phyloP scores from a whole-genome alignment of 2,113 vertebrate genomes.

The Ctenomys sociabilis region DNA sequence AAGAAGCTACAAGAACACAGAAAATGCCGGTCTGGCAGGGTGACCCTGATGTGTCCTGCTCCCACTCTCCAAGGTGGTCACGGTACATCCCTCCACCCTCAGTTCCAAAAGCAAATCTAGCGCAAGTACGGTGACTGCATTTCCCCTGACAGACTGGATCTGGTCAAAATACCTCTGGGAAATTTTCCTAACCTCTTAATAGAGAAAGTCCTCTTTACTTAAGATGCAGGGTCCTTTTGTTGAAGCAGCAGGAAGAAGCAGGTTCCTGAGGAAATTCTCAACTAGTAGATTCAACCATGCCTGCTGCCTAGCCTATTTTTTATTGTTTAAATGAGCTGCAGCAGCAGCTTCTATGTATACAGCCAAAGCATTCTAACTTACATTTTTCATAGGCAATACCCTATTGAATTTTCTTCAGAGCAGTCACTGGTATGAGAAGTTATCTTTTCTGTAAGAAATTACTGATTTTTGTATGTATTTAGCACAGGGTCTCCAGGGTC shows the following conservation, averaged over 20 bases:
- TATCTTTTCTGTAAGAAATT: not conserved
- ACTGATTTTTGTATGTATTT: not conserved
- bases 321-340: not conserved
- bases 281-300: not conserved
- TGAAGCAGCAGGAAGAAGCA: not conserved
- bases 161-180: not conserved
- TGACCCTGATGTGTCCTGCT: not conserved
- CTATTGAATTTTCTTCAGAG: constrained; percentile 26
- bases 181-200: not conserved
- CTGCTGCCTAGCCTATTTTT: not conserved
- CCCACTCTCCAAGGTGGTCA: not conserved
- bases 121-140: not conserved
- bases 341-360: not conserved
- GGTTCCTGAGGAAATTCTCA: not conserved
- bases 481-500: too few species aligned
- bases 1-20: not conserved
- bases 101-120: not conserved
- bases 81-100: not conserved
- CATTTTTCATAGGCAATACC: not conserved
- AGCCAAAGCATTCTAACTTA: not conserved
- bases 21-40: not conserved
- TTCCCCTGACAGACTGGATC: not conserved
- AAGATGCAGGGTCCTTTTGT: not conserved
- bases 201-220: not conserved
- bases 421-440: not conserved